A percentile compares a stretch with the other conserved stretches of the same genome.
phyloP scores from a whole-genome alignment of 2,888 invertebrate species.

The Hirtodrosophila alboralis region DNA sequence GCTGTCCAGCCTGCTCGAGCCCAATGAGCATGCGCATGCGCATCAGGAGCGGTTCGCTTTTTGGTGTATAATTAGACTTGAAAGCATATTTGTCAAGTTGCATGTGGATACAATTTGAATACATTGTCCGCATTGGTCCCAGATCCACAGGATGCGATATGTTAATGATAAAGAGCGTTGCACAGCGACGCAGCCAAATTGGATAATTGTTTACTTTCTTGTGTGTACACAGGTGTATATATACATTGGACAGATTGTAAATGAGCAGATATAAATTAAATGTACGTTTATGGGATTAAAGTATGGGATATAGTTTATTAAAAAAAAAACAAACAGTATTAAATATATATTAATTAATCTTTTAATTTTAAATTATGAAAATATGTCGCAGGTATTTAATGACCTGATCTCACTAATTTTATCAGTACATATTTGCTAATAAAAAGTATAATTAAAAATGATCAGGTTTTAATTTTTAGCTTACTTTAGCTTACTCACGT shows the following conservation, averaged over 20 bases:
- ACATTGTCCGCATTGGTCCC: constrained; percentile 24
- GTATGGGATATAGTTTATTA: too few relatives aligned
- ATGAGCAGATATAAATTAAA: constrained; percentile 1
- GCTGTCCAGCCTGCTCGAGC: constrained; percentile 28
- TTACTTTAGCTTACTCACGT: too few relatives aligned
- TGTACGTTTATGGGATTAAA: neutral
- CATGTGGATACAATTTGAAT: constrained; percentile 42
- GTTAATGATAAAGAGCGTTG: constrained; percentile 70
- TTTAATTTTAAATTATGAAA: too few relatives aligned
- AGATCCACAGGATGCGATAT: constrained; percentile 74
- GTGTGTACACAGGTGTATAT: neutral
- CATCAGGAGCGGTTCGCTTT: constrained; percentile 32
- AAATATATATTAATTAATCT: too few relatives aligned
- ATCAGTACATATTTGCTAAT: too few relatives aligned
- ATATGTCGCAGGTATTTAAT: too few relatives aligned
- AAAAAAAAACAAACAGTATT: too few relatives aligned
- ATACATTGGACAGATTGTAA: constrained; percentile 6
- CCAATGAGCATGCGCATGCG: constrained; percentile 60
- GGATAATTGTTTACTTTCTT: constrained; percentile 64
- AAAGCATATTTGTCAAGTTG: constrained; percentile 78
- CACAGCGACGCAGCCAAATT: constrained; percentile 48
- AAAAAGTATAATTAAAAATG: too few relatives aligned
- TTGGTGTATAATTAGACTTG: constrained; percentile 70
- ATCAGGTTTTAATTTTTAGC: too few relatives aligned
- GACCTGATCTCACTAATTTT: too few relatives aligned